phyloP scores from a whole-genome alignment of 1,140 invertebrate species.

The Wiebesia pumilae region DNA sequence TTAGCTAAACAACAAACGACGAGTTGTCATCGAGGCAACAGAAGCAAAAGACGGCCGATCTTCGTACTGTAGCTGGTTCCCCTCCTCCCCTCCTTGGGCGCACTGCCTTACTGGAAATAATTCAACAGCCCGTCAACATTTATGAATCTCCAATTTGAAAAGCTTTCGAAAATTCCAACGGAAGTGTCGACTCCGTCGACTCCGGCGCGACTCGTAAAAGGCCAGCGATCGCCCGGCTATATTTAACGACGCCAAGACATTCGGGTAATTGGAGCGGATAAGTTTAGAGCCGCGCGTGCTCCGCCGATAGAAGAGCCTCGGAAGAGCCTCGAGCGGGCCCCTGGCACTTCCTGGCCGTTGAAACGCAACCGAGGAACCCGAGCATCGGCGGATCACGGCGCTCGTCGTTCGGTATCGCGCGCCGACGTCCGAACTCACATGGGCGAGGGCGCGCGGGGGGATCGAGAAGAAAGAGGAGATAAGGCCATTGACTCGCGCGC shows the following conservation, averaged over 20 bases:
- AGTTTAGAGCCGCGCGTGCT: constrained; percentile 27
- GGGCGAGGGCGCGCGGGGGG: not conserved
- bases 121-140: not conserved
- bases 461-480: constrained; percentile 53
- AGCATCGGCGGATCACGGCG: too few species aligned
- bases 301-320: not conserved
- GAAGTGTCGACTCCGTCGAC: not conserved
- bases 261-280: constrained; percentile 34
- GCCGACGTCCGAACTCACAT: too few species aligned
- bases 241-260: constrained; percentile 22
- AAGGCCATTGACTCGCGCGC: constrained; percentile 68
- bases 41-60: not conserved
- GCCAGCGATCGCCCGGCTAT: constrained; percentile 18
- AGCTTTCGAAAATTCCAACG: not conserved
- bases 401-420: too few species aligned
- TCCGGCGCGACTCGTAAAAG: not conserved
- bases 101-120: not conserved
- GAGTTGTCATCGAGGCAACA: not conserved
- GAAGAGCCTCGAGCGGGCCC: too few species aligned
- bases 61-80: not conserved
- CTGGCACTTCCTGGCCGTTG: too few species aligned
- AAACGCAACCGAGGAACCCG: too few species aligned
- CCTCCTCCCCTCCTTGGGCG: not conserved
- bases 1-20: not conserved
- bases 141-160: not conserved